A percentile compares a stretch with the other conserved stretches of the same genome.
Evolutionary conservation across 1,140 invertebrate genomes (phyloP).

Genomic region (Zaprionus ornatus): DNA sequence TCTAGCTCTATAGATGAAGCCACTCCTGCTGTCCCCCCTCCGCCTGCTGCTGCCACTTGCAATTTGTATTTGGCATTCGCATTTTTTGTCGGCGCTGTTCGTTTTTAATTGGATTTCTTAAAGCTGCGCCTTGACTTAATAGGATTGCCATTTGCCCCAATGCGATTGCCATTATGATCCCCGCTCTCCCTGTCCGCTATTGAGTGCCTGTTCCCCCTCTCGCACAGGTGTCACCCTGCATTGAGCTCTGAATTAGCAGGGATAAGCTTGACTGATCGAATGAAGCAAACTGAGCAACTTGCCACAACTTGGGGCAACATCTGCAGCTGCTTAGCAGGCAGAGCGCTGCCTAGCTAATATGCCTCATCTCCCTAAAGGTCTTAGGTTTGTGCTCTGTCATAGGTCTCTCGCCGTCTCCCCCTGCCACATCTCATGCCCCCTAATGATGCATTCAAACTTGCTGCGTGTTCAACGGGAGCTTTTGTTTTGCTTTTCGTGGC

Average conservation of each 20-base stretch:
- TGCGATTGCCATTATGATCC: constrained; percentile 49
- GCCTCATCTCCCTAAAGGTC: no score
- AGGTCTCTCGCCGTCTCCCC: neutral
- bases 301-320: neutral
- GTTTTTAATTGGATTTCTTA: constrained; percentile 78
- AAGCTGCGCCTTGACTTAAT: constrained; percentile 72
- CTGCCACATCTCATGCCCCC: neutral
- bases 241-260: neutral
- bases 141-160: constrained; percentile 66
- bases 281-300: neutral
- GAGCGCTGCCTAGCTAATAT: neutral
- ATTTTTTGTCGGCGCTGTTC: constrained; percentile 20
- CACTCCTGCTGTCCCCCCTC: neutral
- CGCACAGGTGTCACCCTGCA: neutral
- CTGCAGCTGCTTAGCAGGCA: neutral
- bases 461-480: constrained; percentile 30
- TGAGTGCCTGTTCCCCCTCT: neutral
- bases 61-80: constrained; percentile 6
- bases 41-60: constrained; percentile 2
- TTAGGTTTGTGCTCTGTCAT: no score
- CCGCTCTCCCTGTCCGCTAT: neutral
- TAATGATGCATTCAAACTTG: constrained; percentile 19
- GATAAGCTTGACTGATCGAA: neutral
- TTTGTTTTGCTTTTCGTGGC: constrained; percentile 1
- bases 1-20: neutral